Base-by-base conservation (phyloP, 2,113 vertebrate genomes). In the Mustela lutreola region DNA sequence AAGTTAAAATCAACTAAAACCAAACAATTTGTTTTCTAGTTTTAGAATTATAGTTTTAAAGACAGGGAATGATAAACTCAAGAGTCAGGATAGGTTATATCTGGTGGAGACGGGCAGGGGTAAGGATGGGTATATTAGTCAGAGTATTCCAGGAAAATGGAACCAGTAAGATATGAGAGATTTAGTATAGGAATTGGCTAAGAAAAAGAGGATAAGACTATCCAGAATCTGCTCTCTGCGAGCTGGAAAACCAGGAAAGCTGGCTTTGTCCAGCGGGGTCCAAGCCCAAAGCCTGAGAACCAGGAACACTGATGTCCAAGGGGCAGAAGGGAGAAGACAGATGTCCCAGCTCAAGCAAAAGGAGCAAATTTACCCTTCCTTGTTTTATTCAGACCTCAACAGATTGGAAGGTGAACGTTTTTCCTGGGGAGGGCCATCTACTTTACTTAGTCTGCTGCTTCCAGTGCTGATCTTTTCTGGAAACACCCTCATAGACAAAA, bases 11-110 rank as follows among this genome's bases (percentile, higher is more conserved):
- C 45, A 91, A 39, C 42, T 58, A 65, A 89, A 91, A 62, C 24
- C 50, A 94, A 79, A 39, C 7, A 31, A 28, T 36, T 26, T 76
- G 82, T 48, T 91, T 95, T 73, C 90, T 87, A 42, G n/a, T 95
- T 73, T 86, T 87, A 50, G n/a, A 16, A 56, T 83, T 31, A 48
- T 33, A 76, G 7, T 63, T 88, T 81, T 45, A 31, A 48, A 48
- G 75, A 48, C 42, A 78, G 16, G n/a, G 15, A 60, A 84, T 39
- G 33, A 53, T n/a, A 73, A 79, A 80, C 48, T 80, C 50, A 90
- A 62, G 45, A 62, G 48, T 50, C 56, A 21, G 56, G 31, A 8
- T n/a, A 82, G 19, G 22, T 79, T 36, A 7, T 1, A 3, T n/a
- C 48, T 67, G 56, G 31, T 39, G 19, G 80, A 50, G 45, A 80